Percentiles rank a stretch among this genome's conserved stretches.
phyloP scores from a whole-genome alignment of 2,888 invertebrate genomes.

The Drosophila percnosoma region DNA sequence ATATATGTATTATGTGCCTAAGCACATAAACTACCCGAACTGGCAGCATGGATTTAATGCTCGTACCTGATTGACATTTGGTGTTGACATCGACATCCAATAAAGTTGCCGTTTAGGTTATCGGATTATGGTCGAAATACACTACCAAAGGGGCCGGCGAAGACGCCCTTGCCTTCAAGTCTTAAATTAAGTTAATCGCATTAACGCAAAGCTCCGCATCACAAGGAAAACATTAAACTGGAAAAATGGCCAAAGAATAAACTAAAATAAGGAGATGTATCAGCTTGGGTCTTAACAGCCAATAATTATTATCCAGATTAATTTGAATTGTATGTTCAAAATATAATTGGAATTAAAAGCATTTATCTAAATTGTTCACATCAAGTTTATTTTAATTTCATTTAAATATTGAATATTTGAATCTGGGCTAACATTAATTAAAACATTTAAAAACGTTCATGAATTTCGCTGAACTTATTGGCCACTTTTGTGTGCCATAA shows the following conservation, averaged over 20 bases:
- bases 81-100: constrained; percentile 42
- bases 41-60: neutral
- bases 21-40: neutral
- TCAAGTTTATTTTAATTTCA: constrained; percentile 67
- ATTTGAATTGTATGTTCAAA: neutral
- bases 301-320: constrained; percentile 1
- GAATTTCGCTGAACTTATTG: constrained; percentile 44
- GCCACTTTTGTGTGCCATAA: constrained; percentile 26
- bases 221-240: neutral
- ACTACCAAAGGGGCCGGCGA: neutral
- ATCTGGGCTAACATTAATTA: constrained; percentile 61
- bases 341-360: constrained; percentile 1
- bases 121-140: constrained; percentile 52
- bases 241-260: neutral
- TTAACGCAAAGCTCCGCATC: constrained; percentile 49
- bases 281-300: neutral
- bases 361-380: constrained; percentile 56
- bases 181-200: constrained; percentile 69
- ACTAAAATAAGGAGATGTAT: constrained; percentile 2
- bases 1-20: neutral
- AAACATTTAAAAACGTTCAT: constrained; percentile 73
- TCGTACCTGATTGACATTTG: constrained; percentile 54
- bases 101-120: constrained; percentile 55
- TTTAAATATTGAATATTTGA: constrained; percentile 61
- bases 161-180: constrained; percentile 1